phyloP scores from a whole-genome alignment of 2,113 vertebrate species.

The Aspiorhynchus laticeps region DNA sequence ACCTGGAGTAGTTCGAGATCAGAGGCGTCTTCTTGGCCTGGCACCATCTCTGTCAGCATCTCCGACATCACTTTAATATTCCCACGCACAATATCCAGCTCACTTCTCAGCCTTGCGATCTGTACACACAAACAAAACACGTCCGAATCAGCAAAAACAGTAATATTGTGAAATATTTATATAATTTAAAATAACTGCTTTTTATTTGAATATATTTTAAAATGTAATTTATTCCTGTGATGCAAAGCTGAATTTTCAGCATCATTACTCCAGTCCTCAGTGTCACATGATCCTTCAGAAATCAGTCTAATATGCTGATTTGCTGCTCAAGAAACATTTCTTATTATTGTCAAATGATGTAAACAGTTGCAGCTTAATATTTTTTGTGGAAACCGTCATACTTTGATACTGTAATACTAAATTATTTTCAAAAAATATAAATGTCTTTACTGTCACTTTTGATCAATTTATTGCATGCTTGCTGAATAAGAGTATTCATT shows the following conservation, averaged over 20 bases:
- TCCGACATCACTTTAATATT: conserved; percentile 99
- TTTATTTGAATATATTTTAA: not conserved
- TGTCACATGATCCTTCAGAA: not conserved
- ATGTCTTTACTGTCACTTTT: no score
- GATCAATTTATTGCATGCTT: no score
- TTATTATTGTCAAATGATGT: no score
- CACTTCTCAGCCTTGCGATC: conserved; percentile 92
- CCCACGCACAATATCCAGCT: conserved; percentile 93
- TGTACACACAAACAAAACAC: conserved; percentile 61
- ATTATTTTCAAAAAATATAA: no score
- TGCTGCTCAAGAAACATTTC: no score
- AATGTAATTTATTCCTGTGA: not conserved
- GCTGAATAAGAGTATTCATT: no score
- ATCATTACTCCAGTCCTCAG: not conserved
- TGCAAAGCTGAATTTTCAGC: not conserved
- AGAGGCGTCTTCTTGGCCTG: conserved; percentile 90
- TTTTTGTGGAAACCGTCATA: no score
- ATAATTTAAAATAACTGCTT: not conserved
- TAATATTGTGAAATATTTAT: not conserved
- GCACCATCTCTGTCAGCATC: conserved; percentile 97
- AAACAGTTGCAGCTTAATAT: no score
- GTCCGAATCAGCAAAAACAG: not conserved
- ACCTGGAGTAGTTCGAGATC: conserved; percentile 96
- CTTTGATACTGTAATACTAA: no score
- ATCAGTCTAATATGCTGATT: not conserved